phyloP scores from a whole-genome alignment of 2,888 invertebrate genomes.

The Thymelicus sylvestris region DNA sequence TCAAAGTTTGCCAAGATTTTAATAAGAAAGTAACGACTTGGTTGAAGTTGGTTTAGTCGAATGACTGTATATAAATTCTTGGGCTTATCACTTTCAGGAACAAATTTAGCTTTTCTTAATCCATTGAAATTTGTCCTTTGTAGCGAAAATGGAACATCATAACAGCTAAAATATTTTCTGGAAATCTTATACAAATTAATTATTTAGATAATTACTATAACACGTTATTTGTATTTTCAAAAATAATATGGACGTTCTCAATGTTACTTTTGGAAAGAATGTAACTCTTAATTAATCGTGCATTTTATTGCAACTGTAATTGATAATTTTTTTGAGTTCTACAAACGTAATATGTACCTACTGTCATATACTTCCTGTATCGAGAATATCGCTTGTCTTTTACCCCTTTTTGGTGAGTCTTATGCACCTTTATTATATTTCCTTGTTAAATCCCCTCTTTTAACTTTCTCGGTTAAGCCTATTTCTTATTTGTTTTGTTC shows the following conservation, averaged over 20 bases:
- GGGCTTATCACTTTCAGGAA: conserved; percentile 28
- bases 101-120: conserved; percentile 31
- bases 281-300: too few species aligned
- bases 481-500: conserved; percentile 4
- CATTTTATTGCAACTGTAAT: too few species aligned
- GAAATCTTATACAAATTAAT: too few species aligned
- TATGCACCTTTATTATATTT: conserved; percentile 16
- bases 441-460: conserved; percentile 22
- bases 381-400: neutral
- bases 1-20: conserved; percentile 48
- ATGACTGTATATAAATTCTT: conserved; percentile 35
- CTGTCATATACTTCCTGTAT: too few species aligned
- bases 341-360: too few species aligned
- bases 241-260: too few species aligned
- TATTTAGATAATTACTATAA: too few species aligned
- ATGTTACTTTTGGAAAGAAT: too few species aligned
- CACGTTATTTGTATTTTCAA: too few species aligned
- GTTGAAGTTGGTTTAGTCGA: conserved; percentile 40
- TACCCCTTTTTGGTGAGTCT: neutral
- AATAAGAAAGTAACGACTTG: conserved; percentile 54
- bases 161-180: too few species aligned
- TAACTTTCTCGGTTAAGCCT: conserved; percentile 21
- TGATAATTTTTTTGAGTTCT: too few species aligned
- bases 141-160: neutral
- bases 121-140: conserved; percentile 19